Conservation (phyloP, 2,888 invertebrate species). For the Ormyrus labotus region DNA sequence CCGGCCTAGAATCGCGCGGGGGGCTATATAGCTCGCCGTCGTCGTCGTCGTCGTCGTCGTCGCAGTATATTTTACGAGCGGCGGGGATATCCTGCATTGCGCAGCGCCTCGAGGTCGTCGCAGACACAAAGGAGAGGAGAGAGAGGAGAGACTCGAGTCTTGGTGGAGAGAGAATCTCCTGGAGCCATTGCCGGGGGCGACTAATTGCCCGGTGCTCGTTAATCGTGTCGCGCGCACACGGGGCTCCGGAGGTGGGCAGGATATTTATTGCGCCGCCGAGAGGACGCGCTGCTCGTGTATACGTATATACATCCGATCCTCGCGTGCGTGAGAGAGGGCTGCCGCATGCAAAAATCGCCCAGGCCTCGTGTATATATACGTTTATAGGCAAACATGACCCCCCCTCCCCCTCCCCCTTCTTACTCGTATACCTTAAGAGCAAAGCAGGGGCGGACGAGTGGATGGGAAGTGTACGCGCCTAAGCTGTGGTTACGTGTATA, state of each 20-base stretch:
- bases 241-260: conserved; percentile 18
- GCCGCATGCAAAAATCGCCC: too few species aligned
- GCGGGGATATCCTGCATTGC: too few species aligned
- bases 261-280: conserved; percentile 49
- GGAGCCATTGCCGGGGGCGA: conserved; percentile 5
- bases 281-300: background rate
- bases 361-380: too few species aligned
- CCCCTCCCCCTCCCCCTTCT: too few species aligned
- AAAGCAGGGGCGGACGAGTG: too few species aligned
- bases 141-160: background rate
- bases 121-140: background rate
- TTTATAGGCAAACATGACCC: too few species aligned
- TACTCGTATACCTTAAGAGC: too few species aligned
- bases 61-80: too few species aligned
- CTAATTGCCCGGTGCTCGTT: conserved; percentile 52
- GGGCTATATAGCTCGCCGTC: background rate
- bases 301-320: background rate
- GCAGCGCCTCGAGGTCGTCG: background rate
- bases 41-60: background rate
- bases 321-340: background rate
- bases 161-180: background rate
- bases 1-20: background rate
- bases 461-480: too few species aligned
- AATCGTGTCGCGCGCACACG: conserved; percentile 37
- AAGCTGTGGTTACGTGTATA: too few species aligned